Conservation (phyloP, 35 echinoderm and acorn worm genomes). For the Hemicentrotus pulcherrimus region DNA sequence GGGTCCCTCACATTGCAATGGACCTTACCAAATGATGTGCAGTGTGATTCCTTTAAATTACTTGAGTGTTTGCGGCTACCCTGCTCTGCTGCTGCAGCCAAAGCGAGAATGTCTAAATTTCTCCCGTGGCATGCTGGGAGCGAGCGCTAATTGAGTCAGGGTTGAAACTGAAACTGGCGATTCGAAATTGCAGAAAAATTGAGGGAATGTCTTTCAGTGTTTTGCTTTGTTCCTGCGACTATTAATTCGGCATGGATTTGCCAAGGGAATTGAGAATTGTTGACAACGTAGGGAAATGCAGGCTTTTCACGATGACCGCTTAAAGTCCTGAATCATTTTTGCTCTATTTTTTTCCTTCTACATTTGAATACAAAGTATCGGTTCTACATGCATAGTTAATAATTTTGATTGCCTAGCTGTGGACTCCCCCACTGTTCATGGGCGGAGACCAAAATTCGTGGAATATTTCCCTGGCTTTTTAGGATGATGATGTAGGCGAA, state of each 20-base stretch:
- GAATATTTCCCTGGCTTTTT: neutral
- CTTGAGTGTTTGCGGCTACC: neutral
- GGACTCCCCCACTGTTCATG: neutral
- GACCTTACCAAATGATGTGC: neutral
- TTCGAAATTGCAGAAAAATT: constrained; percentile 13
- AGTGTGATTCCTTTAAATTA: neutral
- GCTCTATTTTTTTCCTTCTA: neutral
- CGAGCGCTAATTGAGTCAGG: neutral
- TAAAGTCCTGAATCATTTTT: neutral
- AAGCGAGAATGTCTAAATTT: neutral
- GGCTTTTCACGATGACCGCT: neutral
- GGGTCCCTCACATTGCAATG: no score
- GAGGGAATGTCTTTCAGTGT: neutral
- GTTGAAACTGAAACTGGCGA: neutral
- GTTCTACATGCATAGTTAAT: neutral
- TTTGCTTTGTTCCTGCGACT: neutral
- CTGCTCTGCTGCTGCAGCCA: neutral
- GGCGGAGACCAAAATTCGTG: neutral
- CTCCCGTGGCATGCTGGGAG: neutral
- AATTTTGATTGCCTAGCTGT: neutral
- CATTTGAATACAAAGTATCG: neutral
- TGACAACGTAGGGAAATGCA: neutral
- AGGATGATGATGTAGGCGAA: neutral
- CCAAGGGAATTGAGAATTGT: neutral
- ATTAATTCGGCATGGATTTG: neutral